Percentiles rank a stretch among this genome's conserved stretches.
These are phyloP conservation scores for Mesorhabditis spiculigera DNA, from an alignment of 2,888 invertebrate species.

Conservation along the genomic window DNA sequence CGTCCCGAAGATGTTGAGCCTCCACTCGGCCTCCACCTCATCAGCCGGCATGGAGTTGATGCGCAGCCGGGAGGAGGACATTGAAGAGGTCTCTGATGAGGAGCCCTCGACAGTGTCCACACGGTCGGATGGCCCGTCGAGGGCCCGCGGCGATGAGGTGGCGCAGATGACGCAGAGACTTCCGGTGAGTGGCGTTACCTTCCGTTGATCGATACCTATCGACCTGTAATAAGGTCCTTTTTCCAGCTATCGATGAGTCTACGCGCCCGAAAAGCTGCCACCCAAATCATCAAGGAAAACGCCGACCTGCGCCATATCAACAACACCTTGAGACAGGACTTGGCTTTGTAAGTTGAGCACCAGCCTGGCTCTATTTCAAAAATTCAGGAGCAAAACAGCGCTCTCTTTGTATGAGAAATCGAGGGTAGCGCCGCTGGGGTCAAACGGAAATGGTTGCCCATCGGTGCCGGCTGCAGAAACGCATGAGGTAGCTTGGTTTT, in stretches of 20 bases:
- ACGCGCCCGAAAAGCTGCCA: neutral
- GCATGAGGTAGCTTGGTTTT: neutral
- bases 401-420: neutral
- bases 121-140: too few relatives aligned
- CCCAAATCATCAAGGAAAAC: constrained; percentile 4
- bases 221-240: neutral
- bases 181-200: neutral
- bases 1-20: neutral
- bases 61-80: neutral
- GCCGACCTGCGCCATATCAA: neutral
- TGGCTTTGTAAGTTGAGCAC: neutral
- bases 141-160: neutral
- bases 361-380: too few relatives aligned
- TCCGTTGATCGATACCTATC: too few relatives aligned
- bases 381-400: neutral
- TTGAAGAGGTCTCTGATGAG: neutral
- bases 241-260: constrained; percentile 4
- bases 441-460: neutral
- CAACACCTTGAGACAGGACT: neutral
- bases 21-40: neutral
- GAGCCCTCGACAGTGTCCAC: neutral
- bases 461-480: neutral
- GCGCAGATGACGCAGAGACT: neutral
- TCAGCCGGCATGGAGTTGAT: neutral
- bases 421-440: constrained; percentile 3